Evolutionary conservation across 2,113 vertebrate species (phyloP).

Genomic region (Anser cygnoides): DNA sequence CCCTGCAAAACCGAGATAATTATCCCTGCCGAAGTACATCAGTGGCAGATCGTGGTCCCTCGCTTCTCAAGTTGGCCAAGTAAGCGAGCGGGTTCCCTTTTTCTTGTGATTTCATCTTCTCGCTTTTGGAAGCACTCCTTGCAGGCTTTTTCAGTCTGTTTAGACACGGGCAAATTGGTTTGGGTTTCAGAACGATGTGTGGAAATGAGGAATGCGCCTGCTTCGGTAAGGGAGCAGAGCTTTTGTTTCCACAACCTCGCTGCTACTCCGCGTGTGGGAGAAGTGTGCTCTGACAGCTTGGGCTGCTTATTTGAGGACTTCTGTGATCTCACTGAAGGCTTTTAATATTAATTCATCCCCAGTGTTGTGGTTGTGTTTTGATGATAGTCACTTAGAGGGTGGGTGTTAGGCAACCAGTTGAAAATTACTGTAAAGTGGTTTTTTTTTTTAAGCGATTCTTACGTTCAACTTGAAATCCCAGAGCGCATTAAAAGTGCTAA

Average conservation of each 20-base stretch:
- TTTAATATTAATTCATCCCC: slow-evolving; percentile 62
- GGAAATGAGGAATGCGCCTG: slow-evolving; percentile 35
- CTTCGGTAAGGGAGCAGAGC: slow-evolving; percentile 45
- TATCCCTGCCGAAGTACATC: not conserved
- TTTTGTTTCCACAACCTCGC: slow-evolving; percentile 46
- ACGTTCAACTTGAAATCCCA: slow-evolving; percentile 59
- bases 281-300: slow-evolving; percentile 47
- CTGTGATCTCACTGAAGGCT: slow-evolving; percentile 58
- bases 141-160: slow-evolving; percentile 6
- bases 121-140: not conserved
- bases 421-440: slow-evolving; percentile 62
- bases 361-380: slow-evolving; percentile 65
- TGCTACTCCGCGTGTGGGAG: slow-evolving; percentile 35
- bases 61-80: not conserved
- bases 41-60: not conserved
- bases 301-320: slow-evolving; percentile 45
- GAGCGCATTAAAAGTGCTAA: slow-evolving; percentile 49
- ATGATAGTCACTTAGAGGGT: slow-evolving; percentile 70
- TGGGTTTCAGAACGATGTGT: slow-evolving; percentile 42
- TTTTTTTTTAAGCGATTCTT: slow-evolving; percentile 18
- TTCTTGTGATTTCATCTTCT: not conserved
- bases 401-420: slow-evolving; percentile 66
- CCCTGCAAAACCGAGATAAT: not conserved
- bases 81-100: not conserved
- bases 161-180: slow-evolving; percentile 25